Base-by-base conservation (phyloP, 2,797 vertebrate genomes). In the Chanos chanos region DNA sequence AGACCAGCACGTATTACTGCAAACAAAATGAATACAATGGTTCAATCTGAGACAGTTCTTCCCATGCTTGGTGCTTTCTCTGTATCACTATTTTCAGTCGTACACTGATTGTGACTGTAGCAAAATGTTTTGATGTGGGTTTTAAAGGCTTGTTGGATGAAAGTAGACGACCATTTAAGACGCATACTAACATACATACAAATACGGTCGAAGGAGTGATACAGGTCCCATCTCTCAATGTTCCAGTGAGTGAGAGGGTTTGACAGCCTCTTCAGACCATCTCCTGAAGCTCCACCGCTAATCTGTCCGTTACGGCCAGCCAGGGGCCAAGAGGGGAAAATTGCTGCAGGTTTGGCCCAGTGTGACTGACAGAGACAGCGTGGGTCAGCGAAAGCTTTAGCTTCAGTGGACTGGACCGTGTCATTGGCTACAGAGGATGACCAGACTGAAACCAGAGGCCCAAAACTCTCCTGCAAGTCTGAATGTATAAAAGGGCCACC, bases 401-500 rank as follows among this genome's bases (percentile, higher is more conserved):
- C 16, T 66, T 3, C 30, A 10, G 9, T 34, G 3, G 7, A 57
- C 15, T 28, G 53, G 47, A 51, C 59, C 5, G 5, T 54, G 54
- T 59, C 53, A 66, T 25, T 59, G 49, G 48, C 57, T 41, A 51
- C 31, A 57, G 15, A 53, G 50, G 33, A 21, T 15, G 1, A 8
- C 7, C 44, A 41, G 25, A 64, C 55, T 51, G 25, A 64, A 53
- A 56, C 21, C 56, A 62, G 59, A 31, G 27, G 39, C 64, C 1
- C 0, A 53, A 48, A 61, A 39, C 8, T 7, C 28, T 12, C 5
- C 13, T 13, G 18, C 21, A 16, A 43, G 51, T 3, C 44, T 39
- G 33, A 61, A 41, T 15, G 21, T 5, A 50, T 34, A 19, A 4
- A 9, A 44, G 6, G 19, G 16, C n/a, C n/a, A n/a, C n/a, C n/a